Conservation (phyloP, 2,797 vertebrate species). For the Pogoniulus pusillus region DNA sequence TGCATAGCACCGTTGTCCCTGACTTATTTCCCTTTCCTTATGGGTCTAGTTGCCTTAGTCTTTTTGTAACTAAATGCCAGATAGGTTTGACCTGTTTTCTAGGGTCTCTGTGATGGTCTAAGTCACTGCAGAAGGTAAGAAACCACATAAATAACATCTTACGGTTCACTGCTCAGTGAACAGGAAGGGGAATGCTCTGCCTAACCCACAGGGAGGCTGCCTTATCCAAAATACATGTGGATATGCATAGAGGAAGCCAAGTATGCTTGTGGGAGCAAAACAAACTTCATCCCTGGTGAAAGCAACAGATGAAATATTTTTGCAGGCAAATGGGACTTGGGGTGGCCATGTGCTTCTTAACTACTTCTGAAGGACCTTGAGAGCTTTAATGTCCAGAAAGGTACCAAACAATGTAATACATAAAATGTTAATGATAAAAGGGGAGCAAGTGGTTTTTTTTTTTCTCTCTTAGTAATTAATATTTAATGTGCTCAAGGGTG, state of each 20-base stretch:
- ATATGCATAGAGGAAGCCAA: not conserved
- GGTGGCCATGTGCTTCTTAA: not conserved
- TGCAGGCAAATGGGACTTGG: not conserved
- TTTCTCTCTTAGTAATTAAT: constrained; percentile 15
- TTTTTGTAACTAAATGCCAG: not conserved
- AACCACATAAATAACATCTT: not conserved
- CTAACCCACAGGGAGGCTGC: not conserved
- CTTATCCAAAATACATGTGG: not conserved
- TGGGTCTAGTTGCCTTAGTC: not conserved
- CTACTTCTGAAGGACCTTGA: not conserved
- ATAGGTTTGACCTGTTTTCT: not conserved
- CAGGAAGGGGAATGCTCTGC: not conserved
- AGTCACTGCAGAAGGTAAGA: not conserved
- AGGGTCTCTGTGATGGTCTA: not conserved
- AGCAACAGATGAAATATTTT: not conserved
- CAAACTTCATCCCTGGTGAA: not conserved
- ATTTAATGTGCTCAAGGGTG: constrained; percentile 22
- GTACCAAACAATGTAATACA: not conserved
- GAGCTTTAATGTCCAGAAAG: not conserved
- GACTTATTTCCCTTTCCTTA: not conserved
- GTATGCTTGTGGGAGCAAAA: not conserved
- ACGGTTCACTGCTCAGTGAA: not conserved
- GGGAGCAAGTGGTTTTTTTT: not conserved
- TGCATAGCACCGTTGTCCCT: not conserved
- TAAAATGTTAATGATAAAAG: constrained; percentile 24